Conservation (phyloP, 1,140 invertebrate genomes). For the Euschistus heros region DNA sequence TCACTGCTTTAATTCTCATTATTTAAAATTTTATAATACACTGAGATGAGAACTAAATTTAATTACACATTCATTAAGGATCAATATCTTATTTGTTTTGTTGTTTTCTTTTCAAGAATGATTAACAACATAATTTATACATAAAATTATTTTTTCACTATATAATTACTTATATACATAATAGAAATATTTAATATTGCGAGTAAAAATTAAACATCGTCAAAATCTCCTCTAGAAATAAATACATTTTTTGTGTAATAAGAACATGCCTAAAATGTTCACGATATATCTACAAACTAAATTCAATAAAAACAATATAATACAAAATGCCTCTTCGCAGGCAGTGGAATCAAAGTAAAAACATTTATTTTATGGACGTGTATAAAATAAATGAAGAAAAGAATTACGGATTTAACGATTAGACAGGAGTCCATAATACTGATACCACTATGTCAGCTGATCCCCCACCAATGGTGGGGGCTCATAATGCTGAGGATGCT, state of each 20-base stretch:
- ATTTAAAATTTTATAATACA: slow-evolving; percentile 10
- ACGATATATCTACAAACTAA: slow-evolving; percentile 2
- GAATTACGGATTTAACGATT: no score
- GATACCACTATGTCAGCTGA: slow-evolving; percentile 4
- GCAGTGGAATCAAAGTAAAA: slow-evolving; percentile 12
- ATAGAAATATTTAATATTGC: slow-evolving; percentile 10
- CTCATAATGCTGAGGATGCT: neutral
- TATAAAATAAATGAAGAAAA: slow-evolving; percentile 4
- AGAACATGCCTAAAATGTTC: neutral
- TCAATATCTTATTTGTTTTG: no score
- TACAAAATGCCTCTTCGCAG: slow-evolving; percentile 14
- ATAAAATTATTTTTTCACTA: slow-evolving; percentile 1
- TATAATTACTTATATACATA: slow-evolving; percentile 13
- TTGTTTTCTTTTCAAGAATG: neutral
- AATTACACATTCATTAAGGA: neutral
- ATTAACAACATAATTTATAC: slow-evolving; percentile 7
- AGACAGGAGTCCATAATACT: neutral
- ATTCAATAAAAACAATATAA: slow-evolving; percentile 13
- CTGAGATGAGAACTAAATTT: slow-evolving; percentile 2
- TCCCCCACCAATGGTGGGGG: neutral
- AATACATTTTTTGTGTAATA: slow-evolving; percentile 6
- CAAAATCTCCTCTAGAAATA: slow-evolving; percentile 4
- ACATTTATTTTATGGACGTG: slow-evolving; percentile 1
- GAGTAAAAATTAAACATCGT: slow-evolving; percentile 10
- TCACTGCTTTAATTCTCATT: slow-evolving; percentile 3